Evolutionary conservation across 2,888 invertebrate genomes (phyloP), one percentile per base, ranked within the genome.

Genomic region (Xestoiulus laeticollis): DNA sequence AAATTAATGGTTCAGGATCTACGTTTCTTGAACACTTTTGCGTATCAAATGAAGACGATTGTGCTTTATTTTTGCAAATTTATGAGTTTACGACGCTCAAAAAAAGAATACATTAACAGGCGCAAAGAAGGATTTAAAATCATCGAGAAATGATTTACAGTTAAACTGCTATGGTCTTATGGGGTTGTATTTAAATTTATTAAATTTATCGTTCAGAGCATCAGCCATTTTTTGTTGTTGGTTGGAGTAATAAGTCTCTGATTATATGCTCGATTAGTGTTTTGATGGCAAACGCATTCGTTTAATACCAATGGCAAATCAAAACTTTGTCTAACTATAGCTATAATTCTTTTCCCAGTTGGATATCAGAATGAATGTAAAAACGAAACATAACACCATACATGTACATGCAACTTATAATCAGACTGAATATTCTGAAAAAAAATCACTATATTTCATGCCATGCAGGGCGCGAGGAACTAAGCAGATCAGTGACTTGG

Each of bases 21-120:
- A 26, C 78, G n/a, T 10, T 78, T 78, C 78, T 30, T 30, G 78
- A 78, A 78, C 78, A 78, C 30, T 59, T 53, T 78, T 78, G 30
- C 78, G 30, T 78, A 78, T 78, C 26, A 78, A 78, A 78, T 78
- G 78, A 78, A 78, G 78, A 78, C 78, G 78, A 78, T 78, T 30
- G 78, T 30, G 30, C 30, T 78, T 78, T 78, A 30, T 30, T 78
- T 78, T 78, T 14, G 78, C 0, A 26, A 78, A 78, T 78, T 78
- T 78, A 78, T 78, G 26, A 30, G 78, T 78, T 30, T 16, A 78
- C 78, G 78, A 78, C 30, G 78, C 30, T 78, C 14, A 26, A 78
- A 78, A 78, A 16, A 78, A 78, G 14, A 48, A 48, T 16, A 16
- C 10, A 48, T 30, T 26, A 22, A n/a, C 22, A n/a, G n/a, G 59